These are phyloP conservation scores for Pachycephus smyrnensis DNA, from an alignment of 2,888 invertebrate genomes.

Conservation along the genomic window DNA sequence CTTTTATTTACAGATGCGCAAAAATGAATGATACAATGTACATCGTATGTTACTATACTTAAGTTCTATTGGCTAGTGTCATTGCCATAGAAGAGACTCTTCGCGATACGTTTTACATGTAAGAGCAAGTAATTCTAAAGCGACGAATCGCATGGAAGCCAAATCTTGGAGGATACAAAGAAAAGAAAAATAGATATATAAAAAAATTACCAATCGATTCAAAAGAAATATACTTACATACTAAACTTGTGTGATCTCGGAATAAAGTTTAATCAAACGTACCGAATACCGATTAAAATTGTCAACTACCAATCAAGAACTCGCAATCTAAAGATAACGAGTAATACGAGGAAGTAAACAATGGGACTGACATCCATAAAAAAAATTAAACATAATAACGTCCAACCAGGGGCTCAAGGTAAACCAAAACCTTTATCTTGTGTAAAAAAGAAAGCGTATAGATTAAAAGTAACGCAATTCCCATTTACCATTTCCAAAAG, in stretches of 20 bases:
- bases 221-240: background rate
- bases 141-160: background rate
- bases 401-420: background rate
- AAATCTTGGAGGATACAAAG: background rate
- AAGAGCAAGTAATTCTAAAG: background rate
- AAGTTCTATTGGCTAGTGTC: conserved; percentile 58
- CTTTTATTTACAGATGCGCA: conserved; percentile 47
- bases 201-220: background rate
- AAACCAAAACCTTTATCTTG: background rate
- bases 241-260: background rate
- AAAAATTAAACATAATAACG: background rate
- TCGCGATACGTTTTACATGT: background rate
- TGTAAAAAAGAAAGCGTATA: background rate
- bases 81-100: conserved; percentile 53
- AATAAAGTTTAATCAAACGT: too few species aligned
- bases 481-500: background rate
- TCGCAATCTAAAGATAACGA: conserved; percentile 55
- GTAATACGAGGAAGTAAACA: conserved; percentile 29
- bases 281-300: too few species aligned
- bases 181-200: background rate
- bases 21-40: conserved; percentile 57
- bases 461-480: background rate
- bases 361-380: conserved; percentile 46
- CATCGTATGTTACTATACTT: conserved; percentile 54
- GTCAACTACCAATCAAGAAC: background rate